These are phyloP conservation scores for Ligdia adustata DNA, from an alignment of 2,888 invertebrate genomes.

Conservation along the genomic window DNA sequence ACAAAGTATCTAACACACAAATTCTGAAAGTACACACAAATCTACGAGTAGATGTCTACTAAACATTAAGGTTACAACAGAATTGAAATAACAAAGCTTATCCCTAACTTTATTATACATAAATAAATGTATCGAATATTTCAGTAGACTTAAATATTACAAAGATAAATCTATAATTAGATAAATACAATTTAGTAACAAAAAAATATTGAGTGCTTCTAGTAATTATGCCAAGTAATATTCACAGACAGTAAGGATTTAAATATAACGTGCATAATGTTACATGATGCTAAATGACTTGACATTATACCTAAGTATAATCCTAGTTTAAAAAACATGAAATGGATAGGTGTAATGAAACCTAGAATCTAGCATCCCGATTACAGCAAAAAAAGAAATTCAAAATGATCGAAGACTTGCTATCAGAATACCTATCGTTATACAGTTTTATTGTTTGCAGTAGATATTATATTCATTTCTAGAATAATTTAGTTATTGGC, in stretches of 20 bases:
- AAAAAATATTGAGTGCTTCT: conserved; percentile 16
- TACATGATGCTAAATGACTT: conserved; percentile 18
- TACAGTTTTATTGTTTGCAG: conserved; percentile 9
- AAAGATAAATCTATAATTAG: conserved; percentile 2
- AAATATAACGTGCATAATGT: conserved; percentile 20
- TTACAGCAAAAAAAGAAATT: background rate
- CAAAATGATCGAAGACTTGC: background rate
- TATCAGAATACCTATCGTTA: conserved; percentile 12
- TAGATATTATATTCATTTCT: conserved; percentile 29
- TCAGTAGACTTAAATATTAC: conserved; percentile 24
- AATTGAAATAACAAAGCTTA: conserved; percentile 43
- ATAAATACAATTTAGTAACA: conserved; percentile 2
- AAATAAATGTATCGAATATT: conserved; percentile 29
- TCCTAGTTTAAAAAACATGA: conserved; percentile 3
- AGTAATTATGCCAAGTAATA: conserved; percentile 4
- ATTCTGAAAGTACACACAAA: conserved; percentile 36
- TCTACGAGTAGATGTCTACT: conserved; percentile 37
- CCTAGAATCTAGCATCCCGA: no score
- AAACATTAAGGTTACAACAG: conserved; percentile 37
- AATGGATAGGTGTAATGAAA: background rate
- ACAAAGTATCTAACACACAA: conserved; percentile 37
- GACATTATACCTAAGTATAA: conserved; percentile 1
- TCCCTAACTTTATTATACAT: conserved; percentile 32
- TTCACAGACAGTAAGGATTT: background rate
- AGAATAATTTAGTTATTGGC: conserved; percentile 53